A percentile compares a stretch with the other conserved stretches of the same genome.
Conservation (phyloP, 2,113 vertebrate species). For the Chaetodon auriga region DNA sequence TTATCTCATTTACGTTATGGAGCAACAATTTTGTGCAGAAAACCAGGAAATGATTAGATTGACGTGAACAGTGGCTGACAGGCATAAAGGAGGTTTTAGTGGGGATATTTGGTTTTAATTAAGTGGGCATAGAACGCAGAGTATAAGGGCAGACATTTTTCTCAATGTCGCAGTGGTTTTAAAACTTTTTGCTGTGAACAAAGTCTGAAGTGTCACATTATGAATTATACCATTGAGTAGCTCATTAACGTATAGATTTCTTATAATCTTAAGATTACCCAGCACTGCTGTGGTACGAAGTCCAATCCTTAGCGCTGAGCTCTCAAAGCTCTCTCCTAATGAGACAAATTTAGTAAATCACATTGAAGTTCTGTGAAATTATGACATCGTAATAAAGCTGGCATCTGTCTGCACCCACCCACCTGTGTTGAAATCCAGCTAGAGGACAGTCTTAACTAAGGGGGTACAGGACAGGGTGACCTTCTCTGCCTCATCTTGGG, state of each 20-base stretch:
- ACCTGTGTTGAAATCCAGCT: not conserved
- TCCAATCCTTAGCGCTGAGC: constrained; percentile 20
- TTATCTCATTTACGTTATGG: not conserved
- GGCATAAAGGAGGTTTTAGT: not conserved
- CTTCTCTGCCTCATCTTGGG: not conserved
- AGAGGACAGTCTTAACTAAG: not conserved
- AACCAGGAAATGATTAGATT: not conserved
- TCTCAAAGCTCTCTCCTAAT: not conserved
- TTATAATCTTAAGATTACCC: not conserved
- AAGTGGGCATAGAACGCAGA: too few species aligned
- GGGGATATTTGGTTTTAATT: not conserved
- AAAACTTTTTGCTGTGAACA: not conserved
- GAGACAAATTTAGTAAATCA: constrained; percentile 12
- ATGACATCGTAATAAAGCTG: not conserved
- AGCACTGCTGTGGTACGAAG: not conserved
- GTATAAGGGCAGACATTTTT: not conserved
- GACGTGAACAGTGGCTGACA: not conserved
- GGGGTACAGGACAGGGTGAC: not conserved
- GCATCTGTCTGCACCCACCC: not conserved
- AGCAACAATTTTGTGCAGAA: not conserved
- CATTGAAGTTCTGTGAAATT: constrained; percentile 4
- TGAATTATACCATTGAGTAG: not conserved
- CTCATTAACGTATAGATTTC: constrained; percentile 12
- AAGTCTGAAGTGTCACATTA: not conserved
- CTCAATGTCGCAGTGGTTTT: not conserved